Evolutionary conservation across 2,888 invertebrate genomes (phyloP), one percentile per base, ranked within the genome.

Genomic region (Microctonus aethiopoides): DNA sequence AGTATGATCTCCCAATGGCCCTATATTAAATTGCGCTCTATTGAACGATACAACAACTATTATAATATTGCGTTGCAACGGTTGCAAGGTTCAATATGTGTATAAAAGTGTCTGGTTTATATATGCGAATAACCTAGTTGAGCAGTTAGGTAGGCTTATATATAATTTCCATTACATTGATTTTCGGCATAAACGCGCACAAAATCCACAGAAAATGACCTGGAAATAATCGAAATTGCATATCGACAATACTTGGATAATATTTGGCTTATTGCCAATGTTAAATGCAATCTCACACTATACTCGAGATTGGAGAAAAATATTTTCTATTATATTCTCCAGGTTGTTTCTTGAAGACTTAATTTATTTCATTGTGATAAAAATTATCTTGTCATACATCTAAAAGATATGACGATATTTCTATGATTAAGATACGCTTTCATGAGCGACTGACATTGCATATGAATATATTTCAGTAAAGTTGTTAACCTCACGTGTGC

Each of bases 151-250:
- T 68, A 61, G 76, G 79, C 78, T 78, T 77, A 78, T 77, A n/a
- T n/a, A 75, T 79, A 77, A 80, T 83, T 83, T 83, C 84, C 84
- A 82, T 83, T 84, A 81, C 83, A 83, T 83, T 82, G 82, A 80
- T 78, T 76, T 75, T 78, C 75, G 77, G 36, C 78, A 74, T 79
- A 77, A 78, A 79, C 80, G 79, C 76, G 78, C 74, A 76, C 71
- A 16, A 46, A 46, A 46, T 46, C 76, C 76, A 76, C 67, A 76
- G 77, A 79, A 82, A 83, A 82, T 82, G 83, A 80, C 78, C 79
- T 80, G 83, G 83, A 82, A 82, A 80, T 83, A 82, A 82, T 79
- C 77, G 83, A 79, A 81, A 82, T 83, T 82, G 81, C 82, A 80
- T 81, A 82, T 81, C 79, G 83, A 46, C 46, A 76, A 76, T 78